phyloP scores from a whole-genome alignment of 2,888 invertebrate species.

The Pristionchus mayeri region DNA sequence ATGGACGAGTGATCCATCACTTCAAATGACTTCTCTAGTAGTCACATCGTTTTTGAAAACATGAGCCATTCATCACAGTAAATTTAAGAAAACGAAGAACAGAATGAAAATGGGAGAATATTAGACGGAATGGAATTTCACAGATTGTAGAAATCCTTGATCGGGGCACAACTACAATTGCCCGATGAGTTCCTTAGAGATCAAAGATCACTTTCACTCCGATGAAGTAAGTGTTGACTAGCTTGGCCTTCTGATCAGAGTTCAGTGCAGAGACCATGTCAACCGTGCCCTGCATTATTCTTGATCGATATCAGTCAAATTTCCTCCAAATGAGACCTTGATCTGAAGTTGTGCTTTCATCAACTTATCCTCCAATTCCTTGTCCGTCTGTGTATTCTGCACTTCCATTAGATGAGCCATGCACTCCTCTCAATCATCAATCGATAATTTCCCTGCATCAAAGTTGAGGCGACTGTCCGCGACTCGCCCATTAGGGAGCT shows the following conservation, averaged over 20 bases:
- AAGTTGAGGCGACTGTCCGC: too few species aligned
- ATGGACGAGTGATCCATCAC: too few species aligned
- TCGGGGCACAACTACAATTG: not conserved
- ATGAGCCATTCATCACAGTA: too few species aligned
- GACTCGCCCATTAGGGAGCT: too few species aligned
- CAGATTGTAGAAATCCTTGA: conserved; percentile 13
- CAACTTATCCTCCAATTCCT: not conserved
- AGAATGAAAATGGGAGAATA: too few species aligned
- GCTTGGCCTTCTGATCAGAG: not conserved
- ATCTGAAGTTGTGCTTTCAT: not conserved
- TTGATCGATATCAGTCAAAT: too few species aligned
- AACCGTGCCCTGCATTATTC: not conserved
- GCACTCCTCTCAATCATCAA: conserved; percentile 4
- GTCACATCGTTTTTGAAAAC: too few species aligned
- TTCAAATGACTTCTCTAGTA: not conserved
- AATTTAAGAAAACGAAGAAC: too few species aligned
- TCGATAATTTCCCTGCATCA: too few species aligned
- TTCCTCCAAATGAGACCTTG: not conserved
- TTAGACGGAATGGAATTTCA: not conserved
- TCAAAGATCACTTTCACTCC: not conserved
- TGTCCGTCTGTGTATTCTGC: not conserved
- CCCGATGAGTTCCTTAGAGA: not conserved
- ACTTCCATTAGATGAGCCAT: not conserved
- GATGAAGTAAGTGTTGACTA: not conserved
- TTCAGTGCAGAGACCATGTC: not conserved